These are phyloP conservation scores for Tenualosa ilisha DNA, from an alignment of 2,797 vertebrate genomes.

Conservation along the genomic window DNA sequence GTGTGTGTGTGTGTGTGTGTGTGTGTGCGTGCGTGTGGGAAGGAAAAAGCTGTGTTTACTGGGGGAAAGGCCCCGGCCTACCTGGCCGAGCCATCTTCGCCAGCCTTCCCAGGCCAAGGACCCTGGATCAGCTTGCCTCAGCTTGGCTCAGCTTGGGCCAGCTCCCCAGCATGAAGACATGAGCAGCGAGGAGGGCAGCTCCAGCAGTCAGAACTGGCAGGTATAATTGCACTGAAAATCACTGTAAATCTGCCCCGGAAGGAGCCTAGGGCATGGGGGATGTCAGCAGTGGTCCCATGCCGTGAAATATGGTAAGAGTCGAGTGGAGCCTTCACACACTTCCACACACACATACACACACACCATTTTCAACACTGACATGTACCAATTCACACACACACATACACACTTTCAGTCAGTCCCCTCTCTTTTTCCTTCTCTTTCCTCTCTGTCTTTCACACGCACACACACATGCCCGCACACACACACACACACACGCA, in stretches of 20 bases:
- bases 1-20: not conserved
- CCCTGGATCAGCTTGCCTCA: conserved; percentile 49
- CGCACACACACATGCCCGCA: conserved; percentile 47
- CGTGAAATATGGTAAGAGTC: conserved; percentile 72
- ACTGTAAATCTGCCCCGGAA: conserved; percentile 76
- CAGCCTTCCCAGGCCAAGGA: conserved; percentile 41
- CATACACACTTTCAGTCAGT: conserved; percentile 46
- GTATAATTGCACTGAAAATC: conserved; percentile 81
- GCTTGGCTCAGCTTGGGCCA: conserved; percentile 54
- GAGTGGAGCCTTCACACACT: conserved; percentile 49
- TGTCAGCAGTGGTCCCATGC: conserved; percentile 69
- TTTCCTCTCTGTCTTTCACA: conserved; percentile 4
- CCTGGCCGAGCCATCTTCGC: conserved; percentile 39
- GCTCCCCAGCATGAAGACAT: conserved; percentile 70
- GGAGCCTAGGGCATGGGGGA: conserved; percentile 68
- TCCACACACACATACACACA: conserved; percentile 26
- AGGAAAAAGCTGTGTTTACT: not conserved
- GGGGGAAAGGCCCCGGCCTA: conserved; percentile 5
- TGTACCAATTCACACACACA: conserved; percentile 44
- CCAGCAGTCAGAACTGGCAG: conserved; percentile 76
- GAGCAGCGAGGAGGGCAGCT: conserved; percentile 68
- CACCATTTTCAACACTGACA: conserved; percentile 26
- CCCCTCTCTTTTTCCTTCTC: not conserved
- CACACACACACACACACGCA: conserved; percentile 28
- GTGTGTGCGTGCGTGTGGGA: not conserved